Base-by-base conservation (phyloP, 2,888 invertebrate species). In the Mythimna loreyi region DNA sequence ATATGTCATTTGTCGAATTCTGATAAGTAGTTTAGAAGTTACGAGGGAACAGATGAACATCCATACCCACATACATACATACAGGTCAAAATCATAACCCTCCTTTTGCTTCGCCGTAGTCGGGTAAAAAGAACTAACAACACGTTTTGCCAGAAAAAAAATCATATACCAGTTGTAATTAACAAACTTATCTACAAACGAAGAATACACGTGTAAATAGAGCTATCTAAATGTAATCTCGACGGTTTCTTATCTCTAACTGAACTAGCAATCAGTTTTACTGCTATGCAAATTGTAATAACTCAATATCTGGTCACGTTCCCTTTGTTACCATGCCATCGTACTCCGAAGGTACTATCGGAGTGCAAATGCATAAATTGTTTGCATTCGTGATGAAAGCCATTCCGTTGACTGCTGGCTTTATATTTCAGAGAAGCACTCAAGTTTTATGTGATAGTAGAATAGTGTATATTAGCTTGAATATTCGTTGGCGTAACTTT, bases 301-400 rank as follows among this genome's bases (percentile, higher is more conserved):
- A 80, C 80, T 78, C 61, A 63, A 78, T 80, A 83, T 66, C 58
- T 43, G 56, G 21, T 56, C 49, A 72, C 63, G 45, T 62, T 43
- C 19, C 25, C 25, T 59, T 36, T n/a, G 25, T 23, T 52, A 63
- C 72, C 65, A n/a, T 25, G 33, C 19, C 11, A 30, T 16, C 52
- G 7, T 25, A 33, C 45, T 33, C 36, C 36, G 13, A 30, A 25
- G 62, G 47, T 25, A 33, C 57, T 49, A 65, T 69, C 19, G 60
- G 28, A 68, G 40, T 59, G 49, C 47, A 65, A 78, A 68, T 65
- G 71, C 66, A 81, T 83, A 72, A 68, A 72, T 67, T 77, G 67
- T 80, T 67, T 62, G 67, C 57, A 70, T 78, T 81, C 76, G 72
- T 79, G 79, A 79, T 76, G 66, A 62, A 81, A 79, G 8, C 63